Base-by-base conservation (phyloP, 2,797 vertebrate genomes). In the Chloroceryle amazona region DNA sequence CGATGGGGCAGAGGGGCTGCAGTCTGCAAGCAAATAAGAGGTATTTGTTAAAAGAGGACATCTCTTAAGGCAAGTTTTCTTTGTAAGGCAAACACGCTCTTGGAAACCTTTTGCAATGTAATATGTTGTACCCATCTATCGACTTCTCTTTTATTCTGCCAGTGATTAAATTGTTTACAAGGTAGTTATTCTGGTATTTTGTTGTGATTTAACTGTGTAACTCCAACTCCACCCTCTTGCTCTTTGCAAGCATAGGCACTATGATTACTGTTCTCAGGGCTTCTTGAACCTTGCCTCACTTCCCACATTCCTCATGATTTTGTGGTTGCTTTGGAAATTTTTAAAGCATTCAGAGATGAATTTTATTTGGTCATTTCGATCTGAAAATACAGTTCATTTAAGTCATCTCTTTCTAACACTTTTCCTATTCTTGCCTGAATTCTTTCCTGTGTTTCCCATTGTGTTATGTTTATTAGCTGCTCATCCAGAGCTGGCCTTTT, bases 1-100 rank as follows among this genome's bases (percentile, higher is more conserved):
- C 99, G 3, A 99, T 93, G 46, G 99, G 99, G 96, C 99, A 99
- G 95, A 99, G 98, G 79, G 99, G 99, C 81, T 99, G 99, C n/a
- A 99, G 98, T 97, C 99, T 99, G 98, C 33, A 95, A 98, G 66
- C 4, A 66, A 70, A 91, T 61, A 79, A 96, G 63, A 96, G 19
- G 44, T 5, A 58, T 46, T 62, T 51, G 35, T 90, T 22, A 75
- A 75, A 61, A 31, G 15, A 42, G 2, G 14, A 0, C 25, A 35
- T 20, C 21, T 86, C 21, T 70, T 71, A 20, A 76, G 44, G n/a
- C 4, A 78, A 60, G 7, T 25, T 84, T 73, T 47, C 28, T 52
- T 10, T 11, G 3, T 21, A 37, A 73, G 23, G 20, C 3, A 70
- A 49, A 49, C 9, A 11, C 2, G 1, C 3, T 83, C 31, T 41